phyloP scores from a whole-genome alignment of 2,113 vertebrate genomes.

The Sander vitreus region DNA sequence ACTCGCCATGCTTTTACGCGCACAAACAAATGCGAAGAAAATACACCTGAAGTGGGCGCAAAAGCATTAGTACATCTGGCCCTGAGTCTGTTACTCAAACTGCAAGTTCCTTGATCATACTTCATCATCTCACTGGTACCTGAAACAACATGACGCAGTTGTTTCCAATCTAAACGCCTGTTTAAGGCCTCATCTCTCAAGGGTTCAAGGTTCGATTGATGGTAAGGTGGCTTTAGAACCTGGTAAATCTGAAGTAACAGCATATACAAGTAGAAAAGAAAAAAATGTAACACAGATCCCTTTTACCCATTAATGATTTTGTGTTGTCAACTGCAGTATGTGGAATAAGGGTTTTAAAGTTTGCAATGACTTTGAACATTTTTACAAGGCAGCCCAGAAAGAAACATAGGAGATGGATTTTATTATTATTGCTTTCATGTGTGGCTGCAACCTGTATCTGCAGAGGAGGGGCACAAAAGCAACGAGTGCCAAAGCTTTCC shows the following conservation, averaged over 20 bases:
- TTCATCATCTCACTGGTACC: slow-evolving; percentile 3
- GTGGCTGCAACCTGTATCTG: slow-evolving; percentile 50
- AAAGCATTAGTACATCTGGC: no score
- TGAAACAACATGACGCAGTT: slow-evolving; percentile 8
- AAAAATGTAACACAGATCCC: slow-evolving; percentile 60
- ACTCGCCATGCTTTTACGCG: no score
- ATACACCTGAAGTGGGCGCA: no score
- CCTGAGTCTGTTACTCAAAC: background rate
- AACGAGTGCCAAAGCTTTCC: slow-evolving; percentile 34
- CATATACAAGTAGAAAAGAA: slow-evolving; percentile 45
- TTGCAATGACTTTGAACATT: slow-evolving; percentile 60
- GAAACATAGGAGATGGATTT: slow-evolving; percentile 50
- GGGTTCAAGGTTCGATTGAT: slow-evolving; percentile 12
- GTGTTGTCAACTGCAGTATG: slow-evolving; percentile 59
- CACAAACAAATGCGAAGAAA: no score
- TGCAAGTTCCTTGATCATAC: background rate
- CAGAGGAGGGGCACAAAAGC: slow-evolving; percentile 39
- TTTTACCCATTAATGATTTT: slow-evolving; percentile 44
- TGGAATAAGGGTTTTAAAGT: slow-evolving; percentile 57
- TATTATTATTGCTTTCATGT: slow-evolving; percentile 67
- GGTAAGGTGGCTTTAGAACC: slow-evolving; percentile 27
- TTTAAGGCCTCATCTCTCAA: slow-evolving; percentile 1
- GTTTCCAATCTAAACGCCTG: slow-evolving; percentile 20
- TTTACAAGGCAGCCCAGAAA: slow-evolving; percentile 49
- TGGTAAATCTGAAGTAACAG: slow-evolving; percentile 45